A percentile compares a stretch with the other conserved stretches of the same genome.
phyloP scores from a whole-genome alignment of 2,797 vertebrate species.

The Falco rusticolus region DNA sequence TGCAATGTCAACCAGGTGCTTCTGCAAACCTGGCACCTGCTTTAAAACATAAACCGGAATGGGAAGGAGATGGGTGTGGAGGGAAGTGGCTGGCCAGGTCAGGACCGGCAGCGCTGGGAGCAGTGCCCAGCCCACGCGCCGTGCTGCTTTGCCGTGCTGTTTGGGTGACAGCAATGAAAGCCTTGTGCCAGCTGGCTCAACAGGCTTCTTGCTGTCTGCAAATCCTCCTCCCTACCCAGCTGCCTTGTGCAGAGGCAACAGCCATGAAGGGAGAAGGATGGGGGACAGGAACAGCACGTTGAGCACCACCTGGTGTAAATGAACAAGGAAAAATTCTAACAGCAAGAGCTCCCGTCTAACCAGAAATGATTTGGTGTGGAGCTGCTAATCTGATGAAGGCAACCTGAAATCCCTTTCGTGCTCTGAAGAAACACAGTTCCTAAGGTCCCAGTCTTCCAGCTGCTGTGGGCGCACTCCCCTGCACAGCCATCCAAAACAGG shows the following conservation, averaged over 20 bases:
- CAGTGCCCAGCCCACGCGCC: neutral
- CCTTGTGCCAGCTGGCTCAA: neutral
- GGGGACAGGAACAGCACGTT: neutral
- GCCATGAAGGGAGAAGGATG: neutral
- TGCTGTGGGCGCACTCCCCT: neutral
- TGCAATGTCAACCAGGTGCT: neutral
- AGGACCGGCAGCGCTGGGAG: neutral
- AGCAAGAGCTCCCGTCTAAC: neutral
- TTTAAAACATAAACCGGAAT: neutral
- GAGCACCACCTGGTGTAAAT: neutral
- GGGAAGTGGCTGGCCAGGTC: neutral
- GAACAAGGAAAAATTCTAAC: neutral
- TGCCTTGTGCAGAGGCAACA: neutral
- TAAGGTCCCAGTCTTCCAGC: neutral
- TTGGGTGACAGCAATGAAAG: neutral
- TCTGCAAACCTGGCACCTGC: neutral
- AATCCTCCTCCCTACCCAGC: neutral
- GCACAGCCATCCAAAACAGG: neutral
- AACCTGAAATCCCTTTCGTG: neutral
- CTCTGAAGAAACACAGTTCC: neutral
- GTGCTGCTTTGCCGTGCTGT: neutral
- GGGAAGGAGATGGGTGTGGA: neutral
- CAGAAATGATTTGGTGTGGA: neutral
- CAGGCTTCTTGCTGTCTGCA: neutral
- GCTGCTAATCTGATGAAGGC: neutral